phyloP scores from a whole-genome alignment of 2,797 vertebrate species.

The Cynopterus sphinx region DNA sequence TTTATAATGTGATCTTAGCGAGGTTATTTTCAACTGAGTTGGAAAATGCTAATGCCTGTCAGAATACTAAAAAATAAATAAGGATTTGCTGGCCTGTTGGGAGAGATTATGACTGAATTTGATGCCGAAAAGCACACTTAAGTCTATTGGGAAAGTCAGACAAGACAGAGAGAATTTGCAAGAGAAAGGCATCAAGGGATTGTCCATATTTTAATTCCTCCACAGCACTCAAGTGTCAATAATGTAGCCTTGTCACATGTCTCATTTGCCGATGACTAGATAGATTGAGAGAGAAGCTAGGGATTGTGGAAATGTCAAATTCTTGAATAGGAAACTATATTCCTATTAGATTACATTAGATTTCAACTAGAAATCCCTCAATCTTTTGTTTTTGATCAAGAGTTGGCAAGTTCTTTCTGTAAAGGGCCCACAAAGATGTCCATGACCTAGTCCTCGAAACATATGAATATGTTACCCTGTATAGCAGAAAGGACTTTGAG shows the following conservation, averaged over 20 bases:
- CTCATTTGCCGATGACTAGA: constrained; percentile 28
- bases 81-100: constrained; percentile 59
- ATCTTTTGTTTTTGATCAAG: background rate
- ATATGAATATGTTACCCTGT: background rate
- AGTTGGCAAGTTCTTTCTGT: background rate
- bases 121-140: constrained; percentile 60
- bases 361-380: constrained; percentile 34
- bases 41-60: constrained; percentile 57
- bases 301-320: background rate
- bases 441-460: background rate
- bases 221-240: constrained; percentile 24
- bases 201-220: constrained; percentile 56
- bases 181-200: constrained; percentile 45
- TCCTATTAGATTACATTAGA: constrained; percentile 7
- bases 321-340: constrained; percentile 37
- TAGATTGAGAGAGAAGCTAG: background rate
- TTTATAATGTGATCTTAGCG: constrained; percentile 65
- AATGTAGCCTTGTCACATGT: background rate
- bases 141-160: constrained; percentile 13
- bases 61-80: constrained; percentile 51
- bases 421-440: background rate
- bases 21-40: constrained; percentile 59
- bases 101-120: constrained; percentile 60
- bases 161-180: constrained; percentile 42
- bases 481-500: background rate